phyloP scores from a whole-genome alignment of 2,113 vertebrate genomes.

The Peromyscus californicus region DNA sequence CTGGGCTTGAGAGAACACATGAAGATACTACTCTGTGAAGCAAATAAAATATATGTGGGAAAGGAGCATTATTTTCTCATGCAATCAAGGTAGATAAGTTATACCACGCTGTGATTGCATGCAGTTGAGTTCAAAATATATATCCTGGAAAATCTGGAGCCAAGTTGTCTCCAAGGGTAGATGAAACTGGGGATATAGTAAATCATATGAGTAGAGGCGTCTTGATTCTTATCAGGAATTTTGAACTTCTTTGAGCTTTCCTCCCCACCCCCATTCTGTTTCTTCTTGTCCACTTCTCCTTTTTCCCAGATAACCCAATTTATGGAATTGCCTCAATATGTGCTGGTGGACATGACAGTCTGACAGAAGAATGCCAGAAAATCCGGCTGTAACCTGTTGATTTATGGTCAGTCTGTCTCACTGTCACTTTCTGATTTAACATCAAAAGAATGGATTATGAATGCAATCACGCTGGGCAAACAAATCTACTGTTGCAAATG shows the following conservation, averaged over 20 bases:
- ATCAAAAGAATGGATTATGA: conserved; percentile 75
- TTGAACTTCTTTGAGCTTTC: conserved; percentile 47
- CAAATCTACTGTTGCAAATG: conserved; percentile 76
- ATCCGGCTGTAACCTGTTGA: conserved; percentile 61
- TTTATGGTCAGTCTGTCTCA: conserved; percentile 59
- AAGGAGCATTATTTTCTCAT: conserved; percentile 30
- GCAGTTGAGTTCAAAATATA: conserved; percentile 1
- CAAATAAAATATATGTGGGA: neutral
- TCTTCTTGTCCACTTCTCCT: conserved; percentile 50
- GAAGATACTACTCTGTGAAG: conserved; percentile 13
- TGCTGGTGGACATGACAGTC: conserved; percentile 47
- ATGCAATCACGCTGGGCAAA: conserved; percentile 64
- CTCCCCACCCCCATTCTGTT: neutral
- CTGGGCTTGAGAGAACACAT: neutral
- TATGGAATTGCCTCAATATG: conserved; percentile 75
- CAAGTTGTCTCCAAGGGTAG: neutral
- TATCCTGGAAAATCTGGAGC: conserved; percentile 43
- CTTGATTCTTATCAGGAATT: conserved; percentile 64
- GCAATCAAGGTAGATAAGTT: neutral
- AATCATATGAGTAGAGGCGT: conserved; percentile 41
- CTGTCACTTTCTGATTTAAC: conserved; percentile 78
- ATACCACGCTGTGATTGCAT: neutral
- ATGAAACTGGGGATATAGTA: neutral
- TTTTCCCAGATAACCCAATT: conserved; percentile 69
- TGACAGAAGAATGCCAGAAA: conserved; percentile 68